A percentile compares a stretch with the other conserved stretches of the same genome.
These are phyloP conservation scores for Lacerta viridis DNA, from an alignment of 2,797 vertebrate species.

Conservation along the genomic window DNA sequence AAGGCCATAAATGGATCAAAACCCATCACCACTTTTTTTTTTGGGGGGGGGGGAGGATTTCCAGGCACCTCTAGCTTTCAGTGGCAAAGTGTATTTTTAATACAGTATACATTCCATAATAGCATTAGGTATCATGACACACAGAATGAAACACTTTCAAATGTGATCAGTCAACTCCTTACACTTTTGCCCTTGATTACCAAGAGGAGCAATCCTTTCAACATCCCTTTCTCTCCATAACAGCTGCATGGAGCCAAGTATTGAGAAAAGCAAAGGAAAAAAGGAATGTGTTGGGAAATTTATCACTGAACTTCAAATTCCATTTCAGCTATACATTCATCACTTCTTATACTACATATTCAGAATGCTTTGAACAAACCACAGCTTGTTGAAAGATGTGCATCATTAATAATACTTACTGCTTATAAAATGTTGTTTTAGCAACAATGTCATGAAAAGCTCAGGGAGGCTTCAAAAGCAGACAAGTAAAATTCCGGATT, in stretches of 20 bases:
- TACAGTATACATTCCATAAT: conserved; percentile 31
- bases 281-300: conserved; percentile 48
- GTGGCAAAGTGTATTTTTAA: conserved; percentile 10
- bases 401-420: background rate
- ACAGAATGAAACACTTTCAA: conserved; percentile 47
- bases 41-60: background rate
- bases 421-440: background rate
- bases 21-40: background rate
- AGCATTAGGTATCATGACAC: conserved; percentile 21
- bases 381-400: fast-evolving
- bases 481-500: conserved; percentile 27
- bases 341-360: conserved; percentile 4
- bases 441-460: background rate
- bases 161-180: conserved; percentile 61
- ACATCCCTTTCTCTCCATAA: conserved; percentile 43
- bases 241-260: conserved; percentile 50
- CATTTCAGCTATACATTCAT: conserved; percentile 44
- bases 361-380: conserved; percentile 28
- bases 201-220: conserved; percentile 45
- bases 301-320: conserved; percentile 48
- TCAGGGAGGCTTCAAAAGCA: conserved; percentile 31
- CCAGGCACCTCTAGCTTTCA: background rate
- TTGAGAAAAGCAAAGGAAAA: conserved; percentile 46
- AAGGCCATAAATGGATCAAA: conserved; percentile 36
- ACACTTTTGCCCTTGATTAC: conserved; percentile 49